Evolutionary conservation across 2,113 vertebrate genomes (phyloP).

Genomic region (Pseudolaguvia tuberculata): DNA sequence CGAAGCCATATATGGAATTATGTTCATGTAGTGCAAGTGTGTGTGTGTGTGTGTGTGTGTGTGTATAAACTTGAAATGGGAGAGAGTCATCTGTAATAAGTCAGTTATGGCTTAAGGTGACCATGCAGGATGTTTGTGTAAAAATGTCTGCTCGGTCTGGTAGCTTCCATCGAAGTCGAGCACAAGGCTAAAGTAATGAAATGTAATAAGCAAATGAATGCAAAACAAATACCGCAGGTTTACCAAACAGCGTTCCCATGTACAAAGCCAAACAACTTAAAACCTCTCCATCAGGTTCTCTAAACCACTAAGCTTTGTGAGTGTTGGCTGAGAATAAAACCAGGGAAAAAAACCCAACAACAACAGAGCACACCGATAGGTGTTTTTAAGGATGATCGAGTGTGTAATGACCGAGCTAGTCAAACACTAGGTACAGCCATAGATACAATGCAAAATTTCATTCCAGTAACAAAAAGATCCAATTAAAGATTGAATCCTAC

Average conservation of each 20-base stretch:
- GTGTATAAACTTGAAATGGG: background rate
- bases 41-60: background rate
- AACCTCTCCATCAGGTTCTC: background rate
- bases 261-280: background rate
- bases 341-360: background rate
- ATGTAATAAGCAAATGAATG: background rate
- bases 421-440: slow-evolving; percentile 6
- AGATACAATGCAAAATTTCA: background rate
- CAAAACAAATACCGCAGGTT: background rate
- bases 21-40: background rate
- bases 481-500: background rate
- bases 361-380: background rate
- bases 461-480: too few species aligned
- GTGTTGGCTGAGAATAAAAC: slow-evolving; percentile 15
- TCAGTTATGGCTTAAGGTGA: background rate
- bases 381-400: slow-evolving; percentile 17
- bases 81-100: slow-evolving; percentile 6
- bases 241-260: background rate
- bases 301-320: background rate
- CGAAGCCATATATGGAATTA: slow-evolving; percentile 4
- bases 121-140: background rate
- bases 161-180: background rate
- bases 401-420: background rate
- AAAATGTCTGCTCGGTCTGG: background rate
- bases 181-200: background rate